Conservation (phyloP, 1,140 invertebrate genomes). For the Dinothrombium tinctorium region DNA sequence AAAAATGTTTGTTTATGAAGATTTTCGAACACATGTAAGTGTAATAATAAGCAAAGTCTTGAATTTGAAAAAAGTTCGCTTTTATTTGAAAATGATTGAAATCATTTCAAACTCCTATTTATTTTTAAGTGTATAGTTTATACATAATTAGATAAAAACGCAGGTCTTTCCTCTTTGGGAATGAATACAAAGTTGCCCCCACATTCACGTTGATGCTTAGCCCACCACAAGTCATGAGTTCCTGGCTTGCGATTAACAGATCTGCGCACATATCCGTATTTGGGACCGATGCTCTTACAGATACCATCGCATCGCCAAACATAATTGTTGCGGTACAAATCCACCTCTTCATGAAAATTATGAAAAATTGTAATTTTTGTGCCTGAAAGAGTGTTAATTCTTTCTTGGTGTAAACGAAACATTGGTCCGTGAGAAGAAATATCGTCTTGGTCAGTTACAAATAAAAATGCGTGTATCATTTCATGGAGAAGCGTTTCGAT, state of each 20-base stretch:
- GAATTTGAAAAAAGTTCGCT: no score
- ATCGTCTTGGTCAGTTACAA: constrained; percentile 50
- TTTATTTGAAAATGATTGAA: no score
- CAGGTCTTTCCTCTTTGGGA: constrained; percentile 33
- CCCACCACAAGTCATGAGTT: constrained; percentile 69
- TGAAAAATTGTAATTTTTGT: constrained; percentile 78
- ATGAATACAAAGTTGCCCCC: constrained; percentile 67
- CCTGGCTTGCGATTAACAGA: constrained; percentile 51
- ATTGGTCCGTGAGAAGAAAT: constrained; percentile 85
- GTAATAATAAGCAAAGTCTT: no score
- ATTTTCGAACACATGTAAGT: no score
- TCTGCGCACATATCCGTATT: constrained; percentile 44
- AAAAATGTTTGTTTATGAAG: no score
- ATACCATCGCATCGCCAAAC: constrained; percentile 71
- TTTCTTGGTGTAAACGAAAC: constrained; percentile 62
- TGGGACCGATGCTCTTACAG: constrained; percentile 51
- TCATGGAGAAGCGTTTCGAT: constrained; percentile 53
- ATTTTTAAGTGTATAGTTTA: no score
- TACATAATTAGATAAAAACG: no score
- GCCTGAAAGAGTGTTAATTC: constrained; percentile 66
- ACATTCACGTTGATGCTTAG: constrained; percentile 47
- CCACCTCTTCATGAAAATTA: constrained; percentile 63
- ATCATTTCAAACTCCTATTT: no score
- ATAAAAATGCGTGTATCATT: constrained; percentile 97
- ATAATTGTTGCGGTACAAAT: constrained; percentile 33